Evolutionary conservation across 2,888 invertebrate species (phyloP), one percentile per base, ranked within the genome.

Genomic region (Metellina segmentata): DNA sequence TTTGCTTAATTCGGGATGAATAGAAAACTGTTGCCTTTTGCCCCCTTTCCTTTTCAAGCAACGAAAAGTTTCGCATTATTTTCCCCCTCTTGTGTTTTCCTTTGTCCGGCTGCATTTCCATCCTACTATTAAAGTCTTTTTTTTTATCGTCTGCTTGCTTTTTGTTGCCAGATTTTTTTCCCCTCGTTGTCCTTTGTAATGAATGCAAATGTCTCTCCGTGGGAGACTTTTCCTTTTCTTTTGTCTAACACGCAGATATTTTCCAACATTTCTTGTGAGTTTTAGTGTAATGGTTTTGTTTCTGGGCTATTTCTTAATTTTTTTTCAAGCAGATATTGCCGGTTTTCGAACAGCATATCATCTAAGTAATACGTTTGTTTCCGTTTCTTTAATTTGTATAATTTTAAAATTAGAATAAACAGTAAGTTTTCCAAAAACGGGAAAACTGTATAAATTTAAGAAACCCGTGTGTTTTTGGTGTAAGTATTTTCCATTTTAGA

Each of bases 11-110:
- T 91, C 83, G 19, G 71, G 83, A 82, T 87, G 87, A 91, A 87
- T 91, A 77, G 91, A 77, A 85, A 91, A 86, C 91, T 91, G 91
- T 91, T 91, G 91, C 91, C 87, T 91, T 91, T 91, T 91, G 81
- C 90, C 74, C 82, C 90, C 82, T 81, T 88, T 91, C 77, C 85
- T 61, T 81, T 81, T 75, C 77, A 82, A 87, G 48, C 75, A 86
- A 86, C 19, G 78, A 79, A 85, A 89, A 86, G 77, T 70, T 81
- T 48, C 53, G 51, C 52, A 90, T 49, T 79, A 72, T 53, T 72
- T 78, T 70, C 70, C 49, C 83, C 20, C 53, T 78, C 72, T 79
- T 78, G 69, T 87, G 51, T 90, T 86, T 85, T 79, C 74, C 52
- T 88, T 79, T 77, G 52, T 82, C 74, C 77, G 74, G 20, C 72